Evolutionary conservation across 2,888 invertebrate genomes (phyloP), one percentile per base, ranked within the genome.

Genomic region (Muschampia plurimacula): DNA sequence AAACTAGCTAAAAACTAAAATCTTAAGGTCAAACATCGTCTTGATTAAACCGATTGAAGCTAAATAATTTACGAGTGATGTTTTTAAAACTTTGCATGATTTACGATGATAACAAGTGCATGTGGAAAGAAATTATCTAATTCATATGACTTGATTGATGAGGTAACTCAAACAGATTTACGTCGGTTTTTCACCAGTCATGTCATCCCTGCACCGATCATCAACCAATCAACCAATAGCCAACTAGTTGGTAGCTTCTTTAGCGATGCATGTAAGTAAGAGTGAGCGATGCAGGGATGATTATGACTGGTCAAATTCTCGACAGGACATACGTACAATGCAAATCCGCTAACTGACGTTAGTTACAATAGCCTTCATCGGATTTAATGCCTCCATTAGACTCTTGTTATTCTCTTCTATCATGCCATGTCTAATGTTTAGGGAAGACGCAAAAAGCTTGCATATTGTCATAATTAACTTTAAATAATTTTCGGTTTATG

Each of bases 1-100:
- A 28, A 55, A 55, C 55, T 39, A 5, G n/a, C 13, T 52, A 69
- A 69, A 69, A 62, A 69, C 36, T 52, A 32, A 49, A 49, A 65
- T 65, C 32, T 60, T 65, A 65, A 65, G 65, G 65, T 49, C 65
- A 44, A 65, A 32, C 49, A 59, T 36, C 36, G 32, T 13, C 32
- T n/a, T 60, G 60, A 60, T 36, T 36, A 60, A 36, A 60, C 7
- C 22, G 36, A 36, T 36, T 60, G 60, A 36, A 59, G 13, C 36
- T 36, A 36, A 60, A 36, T n/a, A 60, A n/a, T 60, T 32, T 46
- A 49, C 49, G 2, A 10, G 55, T 22, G 22, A n/a, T 55, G 9
- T 55, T 55, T 55, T 55, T 7, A 49, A 49, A n/a, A 49, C n/a
- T n/a, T 49, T 49, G 6, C n/a, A 49, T n/a, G 49, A 49, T 49